Conservation (phyloP, 2,113 vertebrate species). For the Candoia aspera region DNA sequence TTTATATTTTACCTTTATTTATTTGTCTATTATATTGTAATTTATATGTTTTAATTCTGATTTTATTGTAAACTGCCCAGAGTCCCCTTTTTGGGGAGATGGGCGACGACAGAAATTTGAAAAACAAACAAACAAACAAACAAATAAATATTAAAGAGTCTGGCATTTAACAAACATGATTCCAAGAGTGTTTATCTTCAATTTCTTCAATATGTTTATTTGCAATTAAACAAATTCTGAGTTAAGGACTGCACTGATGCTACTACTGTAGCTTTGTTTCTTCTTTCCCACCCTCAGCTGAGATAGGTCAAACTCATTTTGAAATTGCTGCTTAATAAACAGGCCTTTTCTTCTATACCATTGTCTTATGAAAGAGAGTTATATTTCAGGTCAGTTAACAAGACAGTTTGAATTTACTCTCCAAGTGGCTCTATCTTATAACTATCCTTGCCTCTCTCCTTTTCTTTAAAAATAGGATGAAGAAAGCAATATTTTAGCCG, state of each 20-base stretch:
- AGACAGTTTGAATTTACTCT: constrained; percentile 63
- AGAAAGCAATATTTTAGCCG: constrained; percentile 67
- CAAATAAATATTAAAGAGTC: too few species aligned
- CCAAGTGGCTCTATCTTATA: constrained; percentile 51
- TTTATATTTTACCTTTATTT: too few species aligned
- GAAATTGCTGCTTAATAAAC: constrained; percentile 33
- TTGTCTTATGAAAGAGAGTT: constrained; percentile 20
- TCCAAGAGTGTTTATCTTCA: constrained; percentile 13
- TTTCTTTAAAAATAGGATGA: constrained; percentile 54
- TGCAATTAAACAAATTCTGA: not conserved
- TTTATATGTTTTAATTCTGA: too few species aligned
- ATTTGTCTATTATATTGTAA: too few species aligned
- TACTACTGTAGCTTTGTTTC: not conserved
- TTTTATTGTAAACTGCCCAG: too few species aligned
- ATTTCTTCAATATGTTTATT: constrained; percentile 35
- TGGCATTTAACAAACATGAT: not conserved
- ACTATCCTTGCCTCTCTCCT: constrained; percentile 13
- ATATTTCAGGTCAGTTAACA: constrained; percentile 63
- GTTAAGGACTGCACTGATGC: not conserved
- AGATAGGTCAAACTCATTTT: constrained; percentile 33
- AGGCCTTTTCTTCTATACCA: constrained; percentile 1
- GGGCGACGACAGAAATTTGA: too few species aligned
- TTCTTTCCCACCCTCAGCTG: not conserved
- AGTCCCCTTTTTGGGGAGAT: too few species aligned
- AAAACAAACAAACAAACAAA: too few species aligned